Conservation (phyloP, 2,113 vertebrate species). For the Microcebus ravelobensis region DNA sequence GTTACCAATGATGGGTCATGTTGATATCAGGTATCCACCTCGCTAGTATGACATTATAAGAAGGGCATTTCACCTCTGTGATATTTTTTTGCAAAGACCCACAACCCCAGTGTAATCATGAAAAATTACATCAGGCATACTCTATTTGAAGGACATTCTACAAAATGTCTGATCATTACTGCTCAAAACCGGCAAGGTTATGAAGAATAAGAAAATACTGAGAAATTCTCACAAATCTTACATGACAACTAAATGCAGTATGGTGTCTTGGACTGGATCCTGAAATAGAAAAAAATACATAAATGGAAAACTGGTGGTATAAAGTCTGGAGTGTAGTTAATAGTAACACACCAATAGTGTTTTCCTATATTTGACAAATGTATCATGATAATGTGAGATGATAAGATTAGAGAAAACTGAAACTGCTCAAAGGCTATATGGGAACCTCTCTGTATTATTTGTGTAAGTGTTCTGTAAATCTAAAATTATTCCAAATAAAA, state of each 20-base stretch:
- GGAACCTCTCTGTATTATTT: background rate
- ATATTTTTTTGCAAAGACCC: background rate
- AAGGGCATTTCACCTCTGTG: background rate
- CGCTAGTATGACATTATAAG: background rate
- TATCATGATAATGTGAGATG: background rate
- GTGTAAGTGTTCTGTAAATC: background rate
- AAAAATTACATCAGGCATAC: constrained; percentile 5
- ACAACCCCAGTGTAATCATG: background rate
- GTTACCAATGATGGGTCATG: background rate
- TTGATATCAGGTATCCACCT: background rate
- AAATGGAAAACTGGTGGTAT: background rate
- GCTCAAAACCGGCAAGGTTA: constrained; percentile 14
- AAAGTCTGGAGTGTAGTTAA: background rate
- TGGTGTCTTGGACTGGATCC: background rate
- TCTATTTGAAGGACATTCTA: background rate
- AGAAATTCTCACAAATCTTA: background rate
- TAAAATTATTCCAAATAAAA: background rate
- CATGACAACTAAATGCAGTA: background rate
- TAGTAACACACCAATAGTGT: background rate
- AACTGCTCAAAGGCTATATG: background rate
- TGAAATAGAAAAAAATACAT: background rate
- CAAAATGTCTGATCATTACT: background rate
- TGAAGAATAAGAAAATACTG: background rate
- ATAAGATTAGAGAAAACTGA: background rate
- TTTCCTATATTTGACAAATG: background rate